A percentile compares a stretch with the other conserved stretches of the same genome.
These are phyloP conservation scores for Protosalanx chinensis DNA, from an alignment of 2,797 vertebrate species.

Conservation along the genomic window DNA sequence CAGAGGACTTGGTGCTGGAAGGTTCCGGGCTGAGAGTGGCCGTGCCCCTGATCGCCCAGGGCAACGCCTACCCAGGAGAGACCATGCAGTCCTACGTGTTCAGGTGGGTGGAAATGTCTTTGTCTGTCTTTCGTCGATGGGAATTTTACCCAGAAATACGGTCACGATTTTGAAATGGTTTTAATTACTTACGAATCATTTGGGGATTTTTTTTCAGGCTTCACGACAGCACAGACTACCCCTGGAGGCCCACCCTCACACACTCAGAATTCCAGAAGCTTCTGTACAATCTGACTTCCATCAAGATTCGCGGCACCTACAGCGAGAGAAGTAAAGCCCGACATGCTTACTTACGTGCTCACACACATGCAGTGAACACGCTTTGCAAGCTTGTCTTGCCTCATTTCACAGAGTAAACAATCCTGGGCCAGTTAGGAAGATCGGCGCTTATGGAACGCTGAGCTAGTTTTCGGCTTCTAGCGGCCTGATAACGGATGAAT, in stretches of 20 bases:
- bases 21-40: constrained; percentile 83
- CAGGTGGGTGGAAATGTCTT: constrained; percentile 70
- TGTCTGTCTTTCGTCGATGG: no score
- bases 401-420: background rate
- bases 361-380: background rate
- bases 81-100: constrained; percentile 81
- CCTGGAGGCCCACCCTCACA: constrained; percentile 84
- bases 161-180: background rate
- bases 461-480: background rate
- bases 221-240: constrained; percentile 87
- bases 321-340: constrained; percentile 85
- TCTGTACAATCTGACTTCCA: constrained; percentile 87
- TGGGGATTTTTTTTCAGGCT: constrained; percentile 70
- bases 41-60: constrained; percentile 92
- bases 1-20: constrained; percentile 92
- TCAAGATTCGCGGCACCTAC: constrained; percentile 95
- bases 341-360: background rate
- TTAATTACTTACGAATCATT: background rate
- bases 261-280: constrained; percentile 93
- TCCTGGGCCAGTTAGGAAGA: background rate
- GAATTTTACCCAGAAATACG: background rate
- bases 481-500: background rate
- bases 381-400: background rate
- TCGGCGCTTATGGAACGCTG: background rate
- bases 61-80: constrained; percentile 91